These are phyloP conservation scores for Dromiciops gliroides DNA, from an alignment of 2,113 vertebrate genomes.

Conservation along the genomic window DNA sequence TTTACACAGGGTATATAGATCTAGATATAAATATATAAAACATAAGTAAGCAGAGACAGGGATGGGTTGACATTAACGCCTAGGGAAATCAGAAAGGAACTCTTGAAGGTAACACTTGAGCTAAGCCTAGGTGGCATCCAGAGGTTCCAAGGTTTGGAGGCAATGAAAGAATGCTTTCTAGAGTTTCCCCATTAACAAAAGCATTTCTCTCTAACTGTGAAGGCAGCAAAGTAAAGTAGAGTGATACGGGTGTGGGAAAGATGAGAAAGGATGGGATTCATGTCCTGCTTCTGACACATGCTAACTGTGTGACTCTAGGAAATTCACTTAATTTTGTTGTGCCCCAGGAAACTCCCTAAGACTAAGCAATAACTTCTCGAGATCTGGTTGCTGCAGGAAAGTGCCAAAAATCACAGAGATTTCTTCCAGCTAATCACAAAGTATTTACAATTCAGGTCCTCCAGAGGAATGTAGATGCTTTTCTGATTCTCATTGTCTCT, in stretches of 20 bases:
- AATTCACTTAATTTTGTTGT: neutral
- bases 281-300: neutral
- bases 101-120: neutral
- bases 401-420: neutral
- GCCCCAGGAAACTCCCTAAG: neutral
- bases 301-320: neutral
- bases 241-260: neutral
- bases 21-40: neutral
- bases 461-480: neutral
- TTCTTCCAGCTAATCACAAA: neutral
- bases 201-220: neutral
- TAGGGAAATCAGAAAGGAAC: neutral
- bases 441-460: neutral
- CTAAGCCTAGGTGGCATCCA: neutral
- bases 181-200: neutral
- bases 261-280: neutral
- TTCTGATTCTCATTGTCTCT: neutral
- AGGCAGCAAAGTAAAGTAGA: neutral
- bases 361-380: neutral
- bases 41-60: neutral
- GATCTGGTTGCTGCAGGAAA: neutral
- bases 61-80: neutral
- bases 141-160: neutral
- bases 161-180: neutral
- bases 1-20: neutral